Conservation (phyloP, 2,888 invertebrate genomes). For the Agrypnus murinus region DNA sequence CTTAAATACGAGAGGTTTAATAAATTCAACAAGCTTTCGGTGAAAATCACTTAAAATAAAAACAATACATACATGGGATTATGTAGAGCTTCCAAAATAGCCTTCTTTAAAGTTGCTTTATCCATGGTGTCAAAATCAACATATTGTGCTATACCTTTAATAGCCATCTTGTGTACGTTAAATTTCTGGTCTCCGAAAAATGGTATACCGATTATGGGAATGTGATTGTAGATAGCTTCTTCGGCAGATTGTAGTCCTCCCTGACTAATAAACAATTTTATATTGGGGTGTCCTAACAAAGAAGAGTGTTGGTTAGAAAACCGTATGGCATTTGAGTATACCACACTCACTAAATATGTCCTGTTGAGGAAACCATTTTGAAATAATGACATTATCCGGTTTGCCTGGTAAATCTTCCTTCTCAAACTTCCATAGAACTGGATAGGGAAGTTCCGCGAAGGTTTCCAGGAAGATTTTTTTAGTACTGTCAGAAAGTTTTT, state of each 20-base stretch:
- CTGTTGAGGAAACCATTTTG: constrained; percentile 69
- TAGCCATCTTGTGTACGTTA: constrained; percentile 48
- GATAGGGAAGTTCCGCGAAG: constrained; percentile 68
- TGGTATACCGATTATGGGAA: constrained; percentile 69
- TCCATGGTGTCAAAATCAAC: background rate
- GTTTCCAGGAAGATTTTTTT: constrained; percentile 63
- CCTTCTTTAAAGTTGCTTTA: background rate
- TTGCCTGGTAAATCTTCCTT: constrained; percentile 61
- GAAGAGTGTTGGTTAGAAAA: constrained; percentile 66
- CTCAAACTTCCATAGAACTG: constrained; percentile 71
- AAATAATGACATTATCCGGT: constrained; percentile 67
- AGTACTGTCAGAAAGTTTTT: constrained; percentile 62
- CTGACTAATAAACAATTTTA: constrained; percentile 71
- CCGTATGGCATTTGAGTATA: constrained; percentile 60
- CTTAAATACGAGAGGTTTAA: constrained; percentile 28
- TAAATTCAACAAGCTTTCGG: too few relatives aligned
- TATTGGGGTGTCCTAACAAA: constrained; percentile 68
- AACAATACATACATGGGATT: background rate
- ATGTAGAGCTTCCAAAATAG: background rate
- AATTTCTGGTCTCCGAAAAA: constrained; percentile 66
- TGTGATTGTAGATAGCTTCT: constrained; percentile 68
- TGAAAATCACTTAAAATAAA: too few relatives aligned
- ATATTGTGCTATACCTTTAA: background rate
- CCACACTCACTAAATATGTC: too few relatives aligned
- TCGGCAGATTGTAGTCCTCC: constrained; percentile 71